Evolutionary conservation across 1,140 invertebrate genomes (phyloP).

Genomic region (Sipha flava): DNA sequence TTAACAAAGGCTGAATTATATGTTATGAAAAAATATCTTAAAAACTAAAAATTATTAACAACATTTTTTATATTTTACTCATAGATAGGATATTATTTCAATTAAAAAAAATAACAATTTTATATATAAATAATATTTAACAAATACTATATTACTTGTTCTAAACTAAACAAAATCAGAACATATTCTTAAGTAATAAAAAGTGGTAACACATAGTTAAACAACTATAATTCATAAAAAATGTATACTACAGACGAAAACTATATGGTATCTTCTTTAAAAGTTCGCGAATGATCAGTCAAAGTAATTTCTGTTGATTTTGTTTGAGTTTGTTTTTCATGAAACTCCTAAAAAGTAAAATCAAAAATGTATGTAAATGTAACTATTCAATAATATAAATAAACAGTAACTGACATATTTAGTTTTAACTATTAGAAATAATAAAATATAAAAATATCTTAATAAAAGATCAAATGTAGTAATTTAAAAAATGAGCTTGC

Average conservation of each 20-base stretch:
- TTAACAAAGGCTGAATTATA: too few relatives aligned
- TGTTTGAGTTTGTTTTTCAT: slow-evolving; percentile 25
- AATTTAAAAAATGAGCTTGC: too few relatives aligned
- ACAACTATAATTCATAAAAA: neutral
- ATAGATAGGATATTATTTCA: too few relatives aligned
- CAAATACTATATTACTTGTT: neutral
- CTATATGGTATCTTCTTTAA: neutral
- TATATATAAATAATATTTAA: neutral
- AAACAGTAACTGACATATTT: too few relatives aligned
- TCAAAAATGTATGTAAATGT: neutral
- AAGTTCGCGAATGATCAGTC: neutral
- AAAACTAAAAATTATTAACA: too few relatives aligned
- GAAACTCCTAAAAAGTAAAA: slow-evolving; percentile 3
- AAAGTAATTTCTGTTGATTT: neutral
- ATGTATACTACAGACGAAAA: neutral
- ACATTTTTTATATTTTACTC: too few relatives aligned
- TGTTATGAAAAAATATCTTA: too few relatives aligned
- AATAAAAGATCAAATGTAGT: too few relatives aligned
- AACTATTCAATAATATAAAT: too few relatives aligned
- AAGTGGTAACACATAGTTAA: slow-evolving; percentile 10
- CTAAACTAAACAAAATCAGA: neutral
- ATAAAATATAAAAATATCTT: too few relatives aligned
- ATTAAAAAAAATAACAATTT: neutral
- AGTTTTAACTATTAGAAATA: too few relatives aligned
- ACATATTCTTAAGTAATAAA: slow-evolving; percentile 19